Percentiles rank a stretch among this genome's conserved stretches.
phyloP scores from a whole-genome alignment of 92 coral and sea anemone genomes.

The Porites lobata region DNA sequence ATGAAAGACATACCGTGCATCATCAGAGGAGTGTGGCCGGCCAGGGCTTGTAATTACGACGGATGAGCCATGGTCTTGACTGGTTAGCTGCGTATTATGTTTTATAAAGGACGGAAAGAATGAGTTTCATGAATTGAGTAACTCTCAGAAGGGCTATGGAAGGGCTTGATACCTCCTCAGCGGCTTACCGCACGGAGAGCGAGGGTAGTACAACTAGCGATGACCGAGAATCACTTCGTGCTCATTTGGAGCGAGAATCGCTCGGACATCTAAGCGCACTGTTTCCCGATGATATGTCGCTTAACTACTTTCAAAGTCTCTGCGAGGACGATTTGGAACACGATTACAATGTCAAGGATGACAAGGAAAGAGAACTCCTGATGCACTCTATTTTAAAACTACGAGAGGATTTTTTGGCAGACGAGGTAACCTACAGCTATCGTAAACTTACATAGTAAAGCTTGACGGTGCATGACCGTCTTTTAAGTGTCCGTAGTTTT shows the following conservation, averaged over 20 bases:
- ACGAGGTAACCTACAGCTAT: slow-evolving; percentile 66
- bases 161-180: slow-evolving; percentile 1
- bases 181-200: slow-evolving; percentile 50
- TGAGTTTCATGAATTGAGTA: neutral
- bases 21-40: neutral
- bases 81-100: neutral
- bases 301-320: slow-evolving; percentile 79
- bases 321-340: slow-evolving; percentile 98
- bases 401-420: slow-evolving; percentile 90
- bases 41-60: neutral
- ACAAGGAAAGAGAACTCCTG: slow-evolving; percentile 80
- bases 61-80: slow-evolving; percentile 22
- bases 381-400: slow-evolving; percentile 84
- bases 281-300: slow-evolving; percentile 82
- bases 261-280: slow-evolving; percentile 79
- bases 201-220: slow-evolving; percentile 70
- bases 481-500: no score
- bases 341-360: slow-evolving; percentile 83
- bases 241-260: slow-evolving; percentile 84
- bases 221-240: slow-evolving; percentile 78
- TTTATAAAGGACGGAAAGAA: neutral
- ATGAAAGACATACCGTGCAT: neutral
- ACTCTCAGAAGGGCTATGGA: slow-evolving; percentile 25
- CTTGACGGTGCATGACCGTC: neutral
- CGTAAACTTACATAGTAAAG: neutral